These are phyloP conservation scores for Drosophila cracens DNA, from an alignment of 2,888 invertebrate species.

Conservation along the genomic window DNA sequence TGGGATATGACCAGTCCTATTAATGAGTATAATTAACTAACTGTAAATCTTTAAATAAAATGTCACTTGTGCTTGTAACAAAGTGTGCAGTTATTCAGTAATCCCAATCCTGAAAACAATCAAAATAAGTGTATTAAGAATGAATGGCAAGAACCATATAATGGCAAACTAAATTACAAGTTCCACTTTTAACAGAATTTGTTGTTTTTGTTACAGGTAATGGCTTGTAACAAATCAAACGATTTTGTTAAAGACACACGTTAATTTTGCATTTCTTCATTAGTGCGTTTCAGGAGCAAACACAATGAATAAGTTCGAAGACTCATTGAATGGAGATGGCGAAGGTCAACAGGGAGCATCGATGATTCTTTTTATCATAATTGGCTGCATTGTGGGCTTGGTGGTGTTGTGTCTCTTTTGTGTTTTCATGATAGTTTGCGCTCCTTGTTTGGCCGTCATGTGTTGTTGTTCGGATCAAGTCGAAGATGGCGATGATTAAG, in stretches of 20 bases:
- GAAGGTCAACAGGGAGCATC: not conserved
- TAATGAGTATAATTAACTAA: not conserved
- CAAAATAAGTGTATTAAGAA: not conserved
- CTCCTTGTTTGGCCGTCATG: not conserved
- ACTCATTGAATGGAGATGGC: not conserved
- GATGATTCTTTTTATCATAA: not conserved
- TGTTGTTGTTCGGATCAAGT: not conserved
- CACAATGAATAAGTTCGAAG: not conserved
- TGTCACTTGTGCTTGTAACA: not conserved
- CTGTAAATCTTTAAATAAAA: not conserved
- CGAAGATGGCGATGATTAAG: not conserved
- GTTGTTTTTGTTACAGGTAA: not conserved
- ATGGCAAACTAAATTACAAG: not conserved
- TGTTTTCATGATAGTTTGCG: not conserved
- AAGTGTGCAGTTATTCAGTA: conserved; percentile 4
- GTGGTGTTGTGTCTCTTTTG: not conserved
- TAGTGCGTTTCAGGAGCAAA: not conserved
- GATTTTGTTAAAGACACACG: not conserved
- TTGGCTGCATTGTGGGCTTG: not conserved
- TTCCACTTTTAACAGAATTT: not conserved
- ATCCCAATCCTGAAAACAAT: not conserved
- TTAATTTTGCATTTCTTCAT: not conserved
- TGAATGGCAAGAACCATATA: not conserved
- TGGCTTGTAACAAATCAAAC: not conserved
- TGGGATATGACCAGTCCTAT: not conserved